These are phyloP conservation scores for Bucorvus abyssinicus DNA, from an alignment of 2,797 vertebrate species.

Conservation along the genomic window DNA sequence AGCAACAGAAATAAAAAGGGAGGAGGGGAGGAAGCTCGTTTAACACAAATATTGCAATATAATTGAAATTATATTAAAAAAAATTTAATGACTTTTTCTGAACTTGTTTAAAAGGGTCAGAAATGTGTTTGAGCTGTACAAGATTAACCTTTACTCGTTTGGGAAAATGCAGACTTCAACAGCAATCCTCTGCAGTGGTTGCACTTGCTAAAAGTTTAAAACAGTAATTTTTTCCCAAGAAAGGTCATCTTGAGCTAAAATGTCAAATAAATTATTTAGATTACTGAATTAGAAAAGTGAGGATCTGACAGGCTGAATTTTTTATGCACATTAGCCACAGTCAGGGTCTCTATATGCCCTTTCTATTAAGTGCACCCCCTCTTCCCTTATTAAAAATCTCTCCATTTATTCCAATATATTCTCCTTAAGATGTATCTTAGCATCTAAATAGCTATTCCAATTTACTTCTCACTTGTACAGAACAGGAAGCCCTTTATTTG, in stretches of 20 bases:
- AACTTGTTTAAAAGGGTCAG: constrained; percentile 80
- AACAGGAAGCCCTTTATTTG: not conserved
- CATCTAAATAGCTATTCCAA: constrained; percentile 57
- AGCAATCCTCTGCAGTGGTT: constrained; percentile 78
- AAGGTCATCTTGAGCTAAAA: constrained; percentile 89
- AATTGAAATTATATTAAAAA: constrained; percentile 77
- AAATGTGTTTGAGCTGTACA: constrained; percentile 74
- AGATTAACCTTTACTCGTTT: constrained; percentile 82
- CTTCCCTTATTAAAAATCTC: constrained; percentile 75
- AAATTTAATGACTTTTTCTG: constrained; percentile 73
- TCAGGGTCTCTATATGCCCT: constrained; percentile 77
- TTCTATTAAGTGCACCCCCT: constrained; percentile 77
- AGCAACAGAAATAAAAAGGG: constrained; percentile 27
- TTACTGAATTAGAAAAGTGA: constrained; percentile 89
- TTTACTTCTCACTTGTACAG: constrained; percentile 17
- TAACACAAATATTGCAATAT: constrained; percentile 77
- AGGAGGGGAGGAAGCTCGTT: not conserved
- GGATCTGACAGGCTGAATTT: constrained; percentile 86
- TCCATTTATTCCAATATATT: constrained; percentile 68
- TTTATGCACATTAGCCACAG: constrained; percentile 86
- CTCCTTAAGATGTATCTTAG: constrained; percentile 65
- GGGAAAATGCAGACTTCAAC: constrained; percentile 79
- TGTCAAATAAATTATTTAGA: constrained; percentile 90
- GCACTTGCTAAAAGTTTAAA: constrained; percentile 88
- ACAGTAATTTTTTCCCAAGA: constrained; percentile 85